Conservation (phyloP, 1,140 invertebrate genomes). For the Nasonia vitripennis region DNA sequence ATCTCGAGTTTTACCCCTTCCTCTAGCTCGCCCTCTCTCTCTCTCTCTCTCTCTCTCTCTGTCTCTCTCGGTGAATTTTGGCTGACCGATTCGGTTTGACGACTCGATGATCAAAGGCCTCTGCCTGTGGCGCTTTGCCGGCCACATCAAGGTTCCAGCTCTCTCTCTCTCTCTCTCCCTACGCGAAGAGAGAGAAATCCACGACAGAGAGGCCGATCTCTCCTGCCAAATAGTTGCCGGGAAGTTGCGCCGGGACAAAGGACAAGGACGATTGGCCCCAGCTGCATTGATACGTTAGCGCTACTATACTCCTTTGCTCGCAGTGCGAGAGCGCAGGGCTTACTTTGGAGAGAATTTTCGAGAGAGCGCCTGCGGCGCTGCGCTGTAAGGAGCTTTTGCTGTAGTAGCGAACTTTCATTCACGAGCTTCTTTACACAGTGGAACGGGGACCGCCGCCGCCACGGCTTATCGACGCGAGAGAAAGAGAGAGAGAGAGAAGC, state of each 20-base stretch:
- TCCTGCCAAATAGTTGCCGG: slow-evolving; percentile 6
- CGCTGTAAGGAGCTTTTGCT: not conserved
- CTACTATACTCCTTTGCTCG: not conserved
- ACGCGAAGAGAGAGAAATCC: not conserved
- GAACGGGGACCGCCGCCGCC: no score
- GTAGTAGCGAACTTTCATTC: not conserved
- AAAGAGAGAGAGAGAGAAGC: not conserved
- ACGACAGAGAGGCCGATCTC: not conserved
- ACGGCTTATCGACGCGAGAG: not conserved
- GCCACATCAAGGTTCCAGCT: slow-evolving; percentile 31
- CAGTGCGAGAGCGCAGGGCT: not conserved
- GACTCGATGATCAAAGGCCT: slow-evolving; percentile 34
- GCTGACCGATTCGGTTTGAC: slow-evolving; percentile 35
- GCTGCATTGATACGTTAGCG: slow-evolving; percentile 6
- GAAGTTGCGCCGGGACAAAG: slow-evolving; percentile 7
- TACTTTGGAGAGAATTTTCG: not conserved
- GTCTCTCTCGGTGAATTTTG: not conserved
- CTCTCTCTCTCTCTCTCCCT: not conserved
- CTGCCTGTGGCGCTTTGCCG: not conserved
- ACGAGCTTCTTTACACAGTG: not conserved
- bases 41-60: no score
- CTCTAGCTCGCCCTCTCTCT: no score
- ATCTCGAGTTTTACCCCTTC: not conserved
- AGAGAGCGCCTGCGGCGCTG: not conserved
- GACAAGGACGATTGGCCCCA: not conserved